These are phyloP conservation scores for Branchellion lobata DNA, from an alignment of 2,888 invertebrate genomes.

Conservation along the genomic window DNA sequence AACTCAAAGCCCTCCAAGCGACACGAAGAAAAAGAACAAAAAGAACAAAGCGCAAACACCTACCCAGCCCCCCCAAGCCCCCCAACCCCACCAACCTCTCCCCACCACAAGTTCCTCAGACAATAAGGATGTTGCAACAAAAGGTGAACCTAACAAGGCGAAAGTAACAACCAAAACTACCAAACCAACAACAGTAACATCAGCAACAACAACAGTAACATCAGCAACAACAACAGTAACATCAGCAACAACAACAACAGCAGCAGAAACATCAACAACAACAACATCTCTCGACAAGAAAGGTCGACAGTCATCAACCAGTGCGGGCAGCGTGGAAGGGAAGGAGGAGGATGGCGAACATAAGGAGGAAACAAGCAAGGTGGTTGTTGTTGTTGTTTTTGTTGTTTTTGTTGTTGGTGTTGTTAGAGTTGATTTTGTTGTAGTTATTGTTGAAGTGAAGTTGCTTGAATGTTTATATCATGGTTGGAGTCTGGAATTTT, in stretches of 20 bases:
- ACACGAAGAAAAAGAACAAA: background rate
- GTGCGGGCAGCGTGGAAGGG: background rate
- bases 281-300: background rate
- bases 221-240: background rate
- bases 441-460: background rate
- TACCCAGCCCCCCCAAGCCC: too few relatives aligned
- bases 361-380: background rate
- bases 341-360: background rate
- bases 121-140: too few relatives aligned
- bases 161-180: too few relatives aligned
- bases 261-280: background rate
- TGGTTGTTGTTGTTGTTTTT: background rate
- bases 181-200: too few relatives aligned
- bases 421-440: background rate
- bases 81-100: too few relatives aligned
- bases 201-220: background rate
- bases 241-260: background rate
- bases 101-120: too few relatives aligned
- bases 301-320: background rate
- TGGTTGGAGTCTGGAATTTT: background rate
- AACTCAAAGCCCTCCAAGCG: background rate
- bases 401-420: background rate
- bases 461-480: background rate
- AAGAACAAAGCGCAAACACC: background rate
- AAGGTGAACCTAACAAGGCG: too few relatives aligned